Percentiles rank a stretch among this genome's conserved stretches.
phyloP scores from a whole-genome alignment of 2,113 vertebrate species.

The Nycticebus coucang region DNA sequence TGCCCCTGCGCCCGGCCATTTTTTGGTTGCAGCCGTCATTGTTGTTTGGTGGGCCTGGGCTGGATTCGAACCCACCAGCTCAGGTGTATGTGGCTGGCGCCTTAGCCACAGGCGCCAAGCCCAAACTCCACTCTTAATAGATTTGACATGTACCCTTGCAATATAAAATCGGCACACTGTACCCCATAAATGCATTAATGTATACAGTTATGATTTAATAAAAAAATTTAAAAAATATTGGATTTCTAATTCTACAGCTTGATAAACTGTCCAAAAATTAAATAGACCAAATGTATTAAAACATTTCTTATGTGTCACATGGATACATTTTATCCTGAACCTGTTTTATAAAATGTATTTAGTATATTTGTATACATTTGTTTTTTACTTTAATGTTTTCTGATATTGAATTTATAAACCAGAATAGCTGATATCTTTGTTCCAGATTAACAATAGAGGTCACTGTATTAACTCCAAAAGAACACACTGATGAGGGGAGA shows the following conservation, averaged over 20 bases:
- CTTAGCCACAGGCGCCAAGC: too few species aligned
- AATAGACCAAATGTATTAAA: background rate
- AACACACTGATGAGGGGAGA: background rate
- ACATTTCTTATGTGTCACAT: background rate
- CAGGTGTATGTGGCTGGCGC: too few species aligned
- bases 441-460: constrained; percentile 13
- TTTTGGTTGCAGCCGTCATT: too few species aligned
- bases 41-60: too few species aligned
- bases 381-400: constrained; percentile 20
- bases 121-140: too few species aligned
- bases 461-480: constrained; percentile 50
- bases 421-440: constrained; percentile 12
- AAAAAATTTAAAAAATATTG: background rate
- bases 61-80: too few species aligned
- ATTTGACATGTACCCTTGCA: too few species aligned
- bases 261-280: background rate
- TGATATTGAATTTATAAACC: background rate
- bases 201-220: too few species aligned
- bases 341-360: constrained; percentile 31
- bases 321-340: constrained; percentile 1
- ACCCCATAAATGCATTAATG: too few species aligned
- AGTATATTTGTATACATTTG: constrained; percentile 10
- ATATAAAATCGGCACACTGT: too few species aligned
- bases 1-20: too few species aligned
- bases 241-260: background rate